phyloP scores from a whole-genome alignment of 2,113 vertebrate species.

The Peucedramus taeniatus region DNA sequence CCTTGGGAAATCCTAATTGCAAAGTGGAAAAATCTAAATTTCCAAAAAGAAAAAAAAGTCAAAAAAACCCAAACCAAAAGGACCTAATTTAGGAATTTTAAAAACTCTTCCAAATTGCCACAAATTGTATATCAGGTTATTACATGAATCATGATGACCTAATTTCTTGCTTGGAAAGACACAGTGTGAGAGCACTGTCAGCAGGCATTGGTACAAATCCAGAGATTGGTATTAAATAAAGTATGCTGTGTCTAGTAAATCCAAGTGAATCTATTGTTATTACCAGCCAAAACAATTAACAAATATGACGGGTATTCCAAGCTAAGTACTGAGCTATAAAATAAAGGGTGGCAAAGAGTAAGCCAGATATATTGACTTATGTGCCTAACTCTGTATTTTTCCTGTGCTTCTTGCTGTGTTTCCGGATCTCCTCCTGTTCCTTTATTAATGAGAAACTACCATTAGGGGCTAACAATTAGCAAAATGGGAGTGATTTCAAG shows the following conservation, averaged over 20 bases:
- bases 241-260: not conserved
- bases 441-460: not conserved
- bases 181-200: not conserved
- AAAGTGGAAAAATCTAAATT: not conserved
- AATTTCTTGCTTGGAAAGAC: slow-evolving; percentile 5
- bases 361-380: not conserved
- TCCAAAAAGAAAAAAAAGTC: not conserved
- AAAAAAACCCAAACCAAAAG: not conserved
- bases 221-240: slow-evolving; percentile 5
- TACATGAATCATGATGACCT: not conserved
- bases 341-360: not conserved
- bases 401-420: not conserved
- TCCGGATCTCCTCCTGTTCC: not conserved
- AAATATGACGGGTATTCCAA: not conserved
- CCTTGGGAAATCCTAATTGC: not conserved
- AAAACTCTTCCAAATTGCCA: not conserved
- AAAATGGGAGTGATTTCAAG: not conserved
- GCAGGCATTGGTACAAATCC: not conserved
- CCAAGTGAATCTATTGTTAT: not conserved
- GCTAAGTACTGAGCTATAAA: not conserved
- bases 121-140: not conserved
- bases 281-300: not conserved
- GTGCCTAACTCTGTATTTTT: not conserved
- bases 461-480: not conserved
- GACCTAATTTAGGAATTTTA: not conserved